A percentile compares a stretch with the other conserved stretches of the same genome.
Conservation (phyloP, 2,797 vertebrate genomes). For the Taeniopygia guttata region DNA sequence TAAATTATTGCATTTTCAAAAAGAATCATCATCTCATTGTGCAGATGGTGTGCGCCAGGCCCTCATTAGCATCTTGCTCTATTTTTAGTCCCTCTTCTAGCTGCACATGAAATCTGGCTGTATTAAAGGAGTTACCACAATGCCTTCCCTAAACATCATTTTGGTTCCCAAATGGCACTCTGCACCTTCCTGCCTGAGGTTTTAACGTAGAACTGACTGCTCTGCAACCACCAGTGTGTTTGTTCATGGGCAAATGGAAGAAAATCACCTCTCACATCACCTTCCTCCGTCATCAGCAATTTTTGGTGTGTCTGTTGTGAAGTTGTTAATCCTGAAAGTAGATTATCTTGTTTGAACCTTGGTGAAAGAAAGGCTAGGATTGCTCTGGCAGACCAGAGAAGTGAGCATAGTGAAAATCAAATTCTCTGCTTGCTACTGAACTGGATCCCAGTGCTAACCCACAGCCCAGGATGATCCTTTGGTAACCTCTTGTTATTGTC, state of each 20-base stretch:
- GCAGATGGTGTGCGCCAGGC: neutral
- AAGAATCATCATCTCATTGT: slow-evolving; percentile 15
- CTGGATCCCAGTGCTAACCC: neutral
- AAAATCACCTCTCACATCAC: neutral
- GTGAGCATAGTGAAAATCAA: neutral
- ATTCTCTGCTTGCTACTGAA: neutral
- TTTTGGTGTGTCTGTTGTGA: neutral
- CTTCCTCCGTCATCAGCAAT: neutral
- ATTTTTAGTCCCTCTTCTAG: slow-evolving; percentile 36
- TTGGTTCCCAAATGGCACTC: neutral
- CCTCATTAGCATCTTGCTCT: slow-evolving; percentile 26
- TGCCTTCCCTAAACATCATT: neutral
- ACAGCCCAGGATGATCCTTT: neutral
- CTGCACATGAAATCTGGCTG: neutral
- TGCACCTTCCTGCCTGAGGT: neutral
- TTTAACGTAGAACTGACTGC: neutral
- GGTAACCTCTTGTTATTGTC: neutral
- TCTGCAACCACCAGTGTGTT: neutral
- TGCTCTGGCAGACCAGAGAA: neutral
- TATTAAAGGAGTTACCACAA: neutral
- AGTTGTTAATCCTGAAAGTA: neutral
- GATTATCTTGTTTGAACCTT: neutral
- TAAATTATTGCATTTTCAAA: slow-evolving; percentile 39
- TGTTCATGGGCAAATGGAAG: neutral
- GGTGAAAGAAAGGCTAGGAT: neutral